phyloP scores from a whole-genome alignment of 2,797 vertebrate species.

The Mastacembelus armatus region DNA sequence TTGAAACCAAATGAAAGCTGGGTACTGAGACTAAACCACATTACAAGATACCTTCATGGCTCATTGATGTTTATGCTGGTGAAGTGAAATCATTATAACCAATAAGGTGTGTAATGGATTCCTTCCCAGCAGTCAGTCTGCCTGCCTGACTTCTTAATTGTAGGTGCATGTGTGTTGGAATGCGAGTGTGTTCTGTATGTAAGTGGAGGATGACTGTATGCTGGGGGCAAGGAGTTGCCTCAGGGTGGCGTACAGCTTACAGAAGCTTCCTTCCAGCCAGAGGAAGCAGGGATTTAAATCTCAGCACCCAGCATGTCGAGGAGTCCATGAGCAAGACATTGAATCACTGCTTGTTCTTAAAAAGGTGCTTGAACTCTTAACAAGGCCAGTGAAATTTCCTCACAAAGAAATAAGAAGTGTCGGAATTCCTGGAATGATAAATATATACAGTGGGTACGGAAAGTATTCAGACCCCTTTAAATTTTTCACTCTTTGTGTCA shows the following conservation, averaged over 20 bases:
- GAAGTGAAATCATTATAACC: slow-evolving; percentile 86
- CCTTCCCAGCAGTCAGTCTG: slow-evolving; percentile 76
- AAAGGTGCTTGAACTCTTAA: slow-evolving; percentile 20
- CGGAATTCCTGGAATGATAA: slow-evolving; percentile 5
- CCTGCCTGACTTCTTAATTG: slow-evolving; percentile 83
- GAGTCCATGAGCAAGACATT: slow-evolving; percentile 53
- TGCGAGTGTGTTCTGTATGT: slow-evolving; percentile 34
- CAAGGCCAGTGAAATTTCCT: slow-evolving; percentile 19
- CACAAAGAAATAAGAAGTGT: slow-evolving; percentile 23
- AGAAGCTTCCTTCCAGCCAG: slow-evolving; percentile 45
- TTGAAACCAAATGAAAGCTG: slow-evolving; percentile 74
- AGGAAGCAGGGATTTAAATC: slow-evolving; percentile 23
- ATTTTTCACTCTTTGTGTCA: no score
- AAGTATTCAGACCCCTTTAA: no score
- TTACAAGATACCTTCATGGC: slow-evolving; percentile 82
- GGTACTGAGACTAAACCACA: slow-evolving; percentile 77
- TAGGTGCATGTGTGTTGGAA: slow-evolving; percentile 63
- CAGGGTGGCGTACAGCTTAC: slow-evolving; percentile 46
- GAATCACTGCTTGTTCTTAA: slow-evolving; percentile 40
- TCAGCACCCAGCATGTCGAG: slow-evolving; percentile 27
- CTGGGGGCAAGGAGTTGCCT: slow-evolving; percentile 37
- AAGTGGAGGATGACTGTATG: slow-evolving; percentile 22
- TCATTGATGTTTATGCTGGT: slow-evolving; percentile 81
- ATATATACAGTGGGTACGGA: no score
- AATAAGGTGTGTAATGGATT: slow-evolving; percentile 89